phyloP scores from a whole-genome alignment of 2,113 vertebrate genomes.

The Thunnus maccoyii region DNA sequence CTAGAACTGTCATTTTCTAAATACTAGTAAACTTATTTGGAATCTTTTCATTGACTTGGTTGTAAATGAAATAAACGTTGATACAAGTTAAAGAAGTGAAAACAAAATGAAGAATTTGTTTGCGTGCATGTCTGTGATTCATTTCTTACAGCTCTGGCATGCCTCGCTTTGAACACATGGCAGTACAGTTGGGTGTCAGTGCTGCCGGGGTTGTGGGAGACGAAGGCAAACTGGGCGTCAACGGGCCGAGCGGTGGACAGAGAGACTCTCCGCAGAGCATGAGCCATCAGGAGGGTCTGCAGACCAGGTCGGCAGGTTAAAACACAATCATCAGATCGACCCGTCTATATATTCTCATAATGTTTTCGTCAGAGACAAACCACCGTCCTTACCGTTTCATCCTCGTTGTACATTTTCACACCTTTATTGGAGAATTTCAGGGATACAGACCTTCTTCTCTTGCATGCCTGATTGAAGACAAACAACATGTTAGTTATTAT shows the following conservation, averaged over 20 bases:
- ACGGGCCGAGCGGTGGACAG: constrained; percentile 88
- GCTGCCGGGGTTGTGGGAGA: constrained; percentile 91
- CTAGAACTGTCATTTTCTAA: too few relatives aligned
- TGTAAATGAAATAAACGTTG: too few relatives aligned
- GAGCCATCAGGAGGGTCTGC: constrained; percentile 95
- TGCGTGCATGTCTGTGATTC: too few relatives aligned
- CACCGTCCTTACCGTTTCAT: constrained; percentile 86
- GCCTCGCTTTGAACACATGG: constrained; percentile 92
- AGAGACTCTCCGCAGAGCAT: constrained; percentile 90
- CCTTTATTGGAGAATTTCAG: constrained; percentile 94
- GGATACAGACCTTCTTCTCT: constrained; percentile 84
- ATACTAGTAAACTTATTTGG: too few relatives aligned
- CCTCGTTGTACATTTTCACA: constrained; percentile 92
- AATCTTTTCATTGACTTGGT: too few relatives aligned
- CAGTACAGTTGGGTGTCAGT: constrained; percentile 88
- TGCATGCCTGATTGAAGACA: constrained; percentile 83
- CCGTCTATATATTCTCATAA: neutral
- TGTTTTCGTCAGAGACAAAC: neutral
- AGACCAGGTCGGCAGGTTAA: neutral
- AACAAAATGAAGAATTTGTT: too few relatives aligned
- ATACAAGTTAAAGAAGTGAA: too few relatives aligned
- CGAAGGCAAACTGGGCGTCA: constrained; percentile 91
- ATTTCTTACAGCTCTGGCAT: constrained; percentile 82
- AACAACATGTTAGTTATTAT: fast-evolving
- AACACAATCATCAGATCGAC: neutral